Base-by-base conservation (phyloP, 1,140 invertebrate genomes). In the Neodiprion lecontei region DNA sequence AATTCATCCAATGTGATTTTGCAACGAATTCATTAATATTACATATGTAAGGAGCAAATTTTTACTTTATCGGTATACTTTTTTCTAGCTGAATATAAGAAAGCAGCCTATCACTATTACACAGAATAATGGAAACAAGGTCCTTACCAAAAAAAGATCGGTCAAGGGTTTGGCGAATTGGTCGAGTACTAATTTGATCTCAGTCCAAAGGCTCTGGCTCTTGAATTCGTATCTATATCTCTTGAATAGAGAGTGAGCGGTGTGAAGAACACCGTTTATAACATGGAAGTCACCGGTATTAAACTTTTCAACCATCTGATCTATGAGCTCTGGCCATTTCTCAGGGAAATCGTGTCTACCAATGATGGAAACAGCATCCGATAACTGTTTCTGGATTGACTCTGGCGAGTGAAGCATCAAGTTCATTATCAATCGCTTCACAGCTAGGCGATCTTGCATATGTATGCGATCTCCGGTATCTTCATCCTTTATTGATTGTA, bases 171-270 rank as follows among this genome's bases (percentile, higher is more conserved):
- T 92, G 0, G 97, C 96, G 91, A 99, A 97, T 77, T 95, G 94
- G 53, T 97, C 96, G 67, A 99, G 86, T 1, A 99, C 98, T 91
- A 96, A 96, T 89, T 98, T 98, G 70, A 99, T 99, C 89, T 99
- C 98, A 72, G 92, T 92, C 98, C 98, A 99, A 0, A 99, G 89
- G 76, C 92, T 90, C 84, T 99, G 93, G 8, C 97, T 98, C 89
- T 99, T 98, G 82, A 98, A 98, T 88, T 99, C 97, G 85, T 95
- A 96, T 70, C 97, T 91, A 88, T 99, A 99, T 82, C 96, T 92
- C 88, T 98, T 97, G 88, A 99, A 99, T 9, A 99, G 89, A 0
- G 97, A 99, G 89, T 99, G 97, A 0, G 96, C 97, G 1, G 98
- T 99, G 79, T 96, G 92, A 4, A 99, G 89, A 0, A 99, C 94